Percentiles rank a stretch among this genome's conserved stretches.
phyloP scores from a whole-genome alignment of 2,113 vertebrate genomes.

The Furnarius figulus region DNA sequence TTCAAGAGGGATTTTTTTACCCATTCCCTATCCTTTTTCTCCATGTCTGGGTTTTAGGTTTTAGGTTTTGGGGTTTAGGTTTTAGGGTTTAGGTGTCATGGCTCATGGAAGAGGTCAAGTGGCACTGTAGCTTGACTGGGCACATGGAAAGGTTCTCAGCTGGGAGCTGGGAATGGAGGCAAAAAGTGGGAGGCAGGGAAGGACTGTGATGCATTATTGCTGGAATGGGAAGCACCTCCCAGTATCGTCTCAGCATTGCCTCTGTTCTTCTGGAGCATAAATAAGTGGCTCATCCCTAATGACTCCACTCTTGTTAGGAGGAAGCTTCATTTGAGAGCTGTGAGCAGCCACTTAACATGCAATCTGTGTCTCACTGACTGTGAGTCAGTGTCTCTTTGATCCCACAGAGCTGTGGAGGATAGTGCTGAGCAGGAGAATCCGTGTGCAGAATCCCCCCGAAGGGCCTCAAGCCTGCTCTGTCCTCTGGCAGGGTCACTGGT shows the following conservation, averaged over 20 bases:
- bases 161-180: neutral
- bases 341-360: constrained; percentile 4
- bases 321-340: neutral
- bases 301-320: neutral
- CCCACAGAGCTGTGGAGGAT: neutral
- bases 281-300: neutral
- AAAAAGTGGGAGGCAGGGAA: neutral
- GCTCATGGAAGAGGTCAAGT: neutral
- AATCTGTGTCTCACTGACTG: neutral
- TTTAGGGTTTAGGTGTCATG: neutral
- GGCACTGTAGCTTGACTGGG: neutral
- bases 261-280: neutral
- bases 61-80: neutral
- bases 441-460: accelerated
- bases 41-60: neutral
- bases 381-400: neutral
- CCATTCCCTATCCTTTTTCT: neutral
- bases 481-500: accelerated
- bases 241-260: neutral
- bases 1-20: neutral
- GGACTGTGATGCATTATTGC: neutral
- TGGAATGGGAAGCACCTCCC: neutral
- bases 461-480: neutral
- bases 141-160: neutral
- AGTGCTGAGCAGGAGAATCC: neutral